phyloP scores from a whole-genome alignment of 2,888 invertebrate genomes.

The Tuta absoluta region DNA sequence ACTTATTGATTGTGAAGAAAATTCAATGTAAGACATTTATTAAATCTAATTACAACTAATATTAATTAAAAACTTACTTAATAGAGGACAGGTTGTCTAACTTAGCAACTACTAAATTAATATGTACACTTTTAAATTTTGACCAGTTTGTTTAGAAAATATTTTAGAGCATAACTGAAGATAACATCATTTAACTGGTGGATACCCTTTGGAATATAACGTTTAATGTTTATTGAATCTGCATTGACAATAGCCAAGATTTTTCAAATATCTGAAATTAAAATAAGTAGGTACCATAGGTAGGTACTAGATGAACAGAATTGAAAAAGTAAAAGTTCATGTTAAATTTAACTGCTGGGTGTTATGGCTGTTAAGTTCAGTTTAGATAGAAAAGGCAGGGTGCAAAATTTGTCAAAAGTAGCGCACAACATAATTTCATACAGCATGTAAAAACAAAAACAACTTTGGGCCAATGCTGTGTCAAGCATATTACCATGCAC shows the following conservation, averaged over 20 bases:
- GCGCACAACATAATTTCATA: constrained; percentile 6
- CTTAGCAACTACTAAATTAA: constrained; percentile 9
- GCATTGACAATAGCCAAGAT: too few relatives aligned
- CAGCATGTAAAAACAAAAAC: not conserved
- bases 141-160: not conserved
- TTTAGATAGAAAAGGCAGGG: not conserved
- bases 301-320: too few relatives aligned
- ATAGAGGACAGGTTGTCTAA: constrained; percentile 18
- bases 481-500: too few relatives aligned
- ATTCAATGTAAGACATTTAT: constrained; percentile 8
- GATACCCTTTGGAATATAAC: too few relatives aligned
- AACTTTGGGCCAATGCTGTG: not conserved
- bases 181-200: too few relatives aligned
- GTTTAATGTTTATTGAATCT: too few relatives aligned
- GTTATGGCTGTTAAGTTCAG: not conserved
- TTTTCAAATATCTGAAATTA: too few relatives aligned
- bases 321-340: not conserved
- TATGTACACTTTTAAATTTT: constrained; percentile 31
- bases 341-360: not conserved
- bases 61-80: constrained; percentile 15
- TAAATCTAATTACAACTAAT: not conserved
- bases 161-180: not conserved
- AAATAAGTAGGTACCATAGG: too few relatives aligned
- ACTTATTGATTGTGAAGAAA: not conserved
- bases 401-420: not conserved